Evolutionary conservation across 2,888 invertebrate species (phyloP), one percentile per base, ranked within the genome.

Genomic region (Drosophila ochracea): DNA sequence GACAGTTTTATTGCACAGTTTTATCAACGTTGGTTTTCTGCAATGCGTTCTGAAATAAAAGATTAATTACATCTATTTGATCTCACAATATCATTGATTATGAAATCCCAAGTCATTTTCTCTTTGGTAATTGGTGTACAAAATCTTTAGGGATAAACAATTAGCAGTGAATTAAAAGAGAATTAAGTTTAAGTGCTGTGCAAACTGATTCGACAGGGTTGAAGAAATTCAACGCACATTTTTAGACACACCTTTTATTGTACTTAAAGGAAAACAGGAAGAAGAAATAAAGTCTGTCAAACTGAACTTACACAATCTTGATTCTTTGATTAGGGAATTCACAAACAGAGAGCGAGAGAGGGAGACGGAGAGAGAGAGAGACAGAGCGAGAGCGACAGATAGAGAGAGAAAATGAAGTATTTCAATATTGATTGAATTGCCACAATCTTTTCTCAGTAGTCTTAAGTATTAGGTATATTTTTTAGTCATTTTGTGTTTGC

Each of bases 81-180:
- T 21, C 28, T 11, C 37, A 10, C 58, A 25, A 31, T 7, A 54
- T 50, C 30, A 55, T 61, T 49, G 65, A 57, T 64, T 71, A 58
- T 71, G 64, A 57, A 19, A 64, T 62, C 53, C 53, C 71, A 50
- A 59, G 49, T 35, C 37, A 30, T 33, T 25, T 65, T 10, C 58
- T 59, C 10, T 60, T 77, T 58, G 28, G 37, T 79, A 77, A 83
- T 73, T 57, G 69, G 65, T 43, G 39, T 37, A 58, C 58, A 19
- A 21, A 33, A 47, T 73, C 69, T 71, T 70, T 43, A 2, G 67
- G 43, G 49, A 37, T 60, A 58, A 68, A 55, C 73, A 82, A 82
- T 89, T 77, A 82, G 62, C 59, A 65, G 59, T 54, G 59, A 72
- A 82, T 84, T 87, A 71, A 68, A 71, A 60, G 67, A 68, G 58